These are phyloP conservation scores for Bos indicus DNA, from an alignment of 2,113 vertebrate genomes.

Conservation along the genomic window DNA sequence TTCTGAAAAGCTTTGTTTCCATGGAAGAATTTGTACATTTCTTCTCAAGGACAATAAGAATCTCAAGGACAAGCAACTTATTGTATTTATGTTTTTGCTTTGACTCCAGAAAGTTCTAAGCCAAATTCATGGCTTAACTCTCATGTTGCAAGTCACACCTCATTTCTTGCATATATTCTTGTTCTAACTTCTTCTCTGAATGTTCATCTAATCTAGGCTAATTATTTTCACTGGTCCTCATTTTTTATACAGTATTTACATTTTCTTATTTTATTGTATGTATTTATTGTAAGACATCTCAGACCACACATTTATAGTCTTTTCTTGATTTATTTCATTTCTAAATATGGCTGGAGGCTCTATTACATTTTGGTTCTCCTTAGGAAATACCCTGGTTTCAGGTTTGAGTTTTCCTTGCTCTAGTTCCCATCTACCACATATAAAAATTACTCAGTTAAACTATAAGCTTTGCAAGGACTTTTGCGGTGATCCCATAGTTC, in stretches of 20 bases:
- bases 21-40: background rate
- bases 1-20: background rate
- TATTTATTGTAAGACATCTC: background rate
- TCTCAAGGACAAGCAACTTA: background rate
- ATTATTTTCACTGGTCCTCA: background rate
- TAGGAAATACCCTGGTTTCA: background rate
- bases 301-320: background rate
- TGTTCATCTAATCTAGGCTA: background rate
- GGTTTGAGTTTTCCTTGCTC: background rate
- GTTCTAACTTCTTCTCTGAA: background rate
- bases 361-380: background rate
- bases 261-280: background rate
- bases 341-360: background rate
- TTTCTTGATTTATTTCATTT: conserved; percentile 9
- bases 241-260: background rate
- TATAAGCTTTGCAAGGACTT: background rate
- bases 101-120: background rate
- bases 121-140: background rate
- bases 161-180: background rate
- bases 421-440: background rate
- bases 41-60: background rate
- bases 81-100: background rate
- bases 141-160: background rate
- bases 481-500: background rate
- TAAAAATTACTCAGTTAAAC: background rate